A percentile compares a stretch with the other conserved stretches of the same genome.
Conservation (phyloP, 2,113 vertebrate species). For the Gnathonemus longibarbis region DNA sequence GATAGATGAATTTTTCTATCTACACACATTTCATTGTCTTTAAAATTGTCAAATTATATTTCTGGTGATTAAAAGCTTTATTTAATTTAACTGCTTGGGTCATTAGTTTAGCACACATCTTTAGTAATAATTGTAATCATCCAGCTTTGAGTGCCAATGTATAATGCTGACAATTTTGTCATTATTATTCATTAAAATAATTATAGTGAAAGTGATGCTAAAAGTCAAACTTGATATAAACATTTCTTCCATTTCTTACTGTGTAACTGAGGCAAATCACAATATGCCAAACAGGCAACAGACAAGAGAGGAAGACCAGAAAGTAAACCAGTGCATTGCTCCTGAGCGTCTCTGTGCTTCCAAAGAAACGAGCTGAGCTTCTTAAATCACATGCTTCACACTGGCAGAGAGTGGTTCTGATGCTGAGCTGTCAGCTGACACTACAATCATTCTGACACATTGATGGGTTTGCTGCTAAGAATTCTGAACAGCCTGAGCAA, state of each 20-base stretch:
- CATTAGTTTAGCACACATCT: neutral
- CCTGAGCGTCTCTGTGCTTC: neutral
- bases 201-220: neutral
- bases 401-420: neutral
- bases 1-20: neutral
- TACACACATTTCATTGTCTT: neutral
- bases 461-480: neutral
- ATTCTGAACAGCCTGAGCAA: neutral
- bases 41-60: neutral
- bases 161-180: neutral
- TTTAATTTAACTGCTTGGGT: neutral
- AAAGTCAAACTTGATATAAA: neutral
- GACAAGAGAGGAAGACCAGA: neutral
- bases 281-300: neutral
- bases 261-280: neutral
- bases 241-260: neutral
- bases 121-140: neutral
- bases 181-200: neutral
- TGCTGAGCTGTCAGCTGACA: neutral
- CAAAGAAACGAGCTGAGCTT: neutral
- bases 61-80: neutral
- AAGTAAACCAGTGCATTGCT: neutral
- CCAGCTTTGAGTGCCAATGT: neutral
- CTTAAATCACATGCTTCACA: neutral
- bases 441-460: neutral